Conservation (phyloP, 2,113 vertebrate species). For the Sakesphorus luctuosus region DNA sequence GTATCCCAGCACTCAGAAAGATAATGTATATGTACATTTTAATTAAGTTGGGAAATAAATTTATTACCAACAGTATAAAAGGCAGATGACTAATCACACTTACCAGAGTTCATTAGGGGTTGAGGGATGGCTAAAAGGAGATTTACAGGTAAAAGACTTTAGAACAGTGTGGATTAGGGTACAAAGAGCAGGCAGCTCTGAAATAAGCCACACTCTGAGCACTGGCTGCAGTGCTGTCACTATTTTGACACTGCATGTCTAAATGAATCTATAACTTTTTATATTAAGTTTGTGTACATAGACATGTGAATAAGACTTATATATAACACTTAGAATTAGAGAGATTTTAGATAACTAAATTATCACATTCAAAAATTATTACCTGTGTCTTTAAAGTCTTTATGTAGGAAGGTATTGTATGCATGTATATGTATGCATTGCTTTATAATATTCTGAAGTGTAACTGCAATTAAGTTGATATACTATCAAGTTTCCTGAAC, state of each 20-base stretch:
- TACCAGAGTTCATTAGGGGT: not conserved
- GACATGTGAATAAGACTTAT: not conserved
- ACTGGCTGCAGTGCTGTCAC: not conserved
- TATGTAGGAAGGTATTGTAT: not conserved
- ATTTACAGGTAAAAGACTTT: not conserved
- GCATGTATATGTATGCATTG: not conserved
- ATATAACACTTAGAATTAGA: not conserved
- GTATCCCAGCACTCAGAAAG: not conserved
- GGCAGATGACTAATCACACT: not conserved
- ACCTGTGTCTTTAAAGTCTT: not conserved
- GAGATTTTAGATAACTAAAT: not conserved
- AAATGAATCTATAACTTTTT: not conserved
- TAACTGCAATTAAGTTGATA: not conserved
- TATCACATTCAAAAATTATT: not conserved
- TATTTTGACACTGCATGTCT: not conserved
- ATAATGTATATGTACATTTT: not conserved
- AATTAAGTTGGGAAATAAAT: not conserved
- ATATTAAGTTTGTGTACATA: not conserved
- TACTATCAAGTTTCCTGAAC: not conserved
- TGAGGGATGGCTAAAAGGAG: not conserved
- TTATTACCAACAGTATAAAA: not conserved
- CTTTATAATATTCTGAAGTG: not conserved
- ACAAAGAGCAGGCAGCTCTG: not conserved
- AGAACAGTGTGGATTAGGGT: not conserved
- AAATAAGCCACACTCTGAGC: not conserved